Evolutionary conservation across 1,140 invertebrate genomes (phyloP), one percentile per base, ranked within the genome.

Genomic region (Coptotermes formosanus): DNA sequence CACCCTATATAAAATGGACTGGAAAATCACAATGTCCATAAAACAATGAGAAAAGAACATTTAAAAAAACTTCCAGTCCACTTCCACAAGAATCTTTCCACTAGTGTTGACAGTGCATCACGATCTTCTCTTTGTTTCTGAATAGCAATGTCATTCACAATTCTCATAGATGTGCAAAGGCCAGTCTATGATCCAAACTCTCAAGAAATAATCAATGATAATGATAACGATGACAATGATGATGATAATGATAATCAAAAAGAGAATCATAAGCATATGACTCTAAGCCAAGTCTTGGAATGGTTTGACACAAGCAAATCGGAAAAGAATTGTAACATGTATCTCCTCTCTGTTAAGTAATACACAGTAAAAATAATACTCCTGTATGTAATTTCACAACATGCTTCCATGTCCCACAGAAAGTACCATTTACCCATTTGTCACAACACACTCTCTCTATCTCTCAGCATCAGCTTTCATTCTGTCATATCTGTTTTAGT

Each of bases 321-420:
- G 64, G 64, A 14, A 75, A 75, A 75, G 64, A 75, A 75, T 30
- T 25, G n/a, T 30, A 11, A 75, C n/a, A 11, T 9, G 64, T 75
- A 30, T 75, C 8, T 75, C 64, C 64, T 30, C 64, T 75, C 64
- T 75, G 64, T 75, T 75, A 75, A 75, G 64, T 75, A 75, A 75
- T 75, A 75, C n/a, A 30, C n/a, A 75, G 25, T 75, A 75, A 55
- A 75, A 75, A 75, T 75, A 75, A 75, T 75, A 75, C 64, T 75
- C 64, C n/a, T 30, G 52, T 55, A 55, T 55, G 14, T 21, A 0
- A 55, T 19, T 16, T n/a, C 64, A 75, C 25, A 75, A 75, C 64
- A 75, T 75, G 64, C n/a, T 16, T 75, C 64, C n/a, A 25, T 11
- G 16, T 75, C 64, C n/a, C 2, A 30, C 30, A 75, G 25, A 75